Conservation (phyloP, 2,797 vertebrate genomes). For the Coracias cyanogaster region DNA sequence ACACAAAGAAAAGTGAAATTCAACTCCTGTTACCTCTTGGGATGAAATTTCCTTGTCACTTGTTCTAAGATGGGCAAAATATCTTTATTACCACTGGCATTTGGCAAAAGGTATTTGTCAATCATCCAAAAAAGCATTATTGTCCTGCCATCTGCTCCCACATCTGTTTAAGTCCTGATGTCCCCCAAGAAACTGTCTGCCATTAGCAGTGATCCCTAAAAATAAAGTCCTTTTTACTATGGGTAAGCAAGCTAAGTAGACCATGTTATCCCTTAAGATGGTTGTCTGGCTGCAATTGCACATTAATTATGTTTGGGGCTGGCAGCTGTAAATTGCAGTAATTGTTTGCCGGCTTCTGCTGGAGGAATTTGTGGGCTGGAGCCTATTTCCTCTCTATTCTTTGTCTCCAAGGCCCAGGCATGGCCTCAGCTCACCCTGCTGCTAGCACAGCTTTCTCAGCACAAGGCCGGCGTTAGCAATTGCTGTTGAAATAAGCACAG, state of each 20-base stretch:
- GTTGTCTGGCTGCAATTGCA: background rate
- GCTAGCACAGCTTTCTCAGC: background rate
- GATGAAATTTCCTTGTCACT: slow-evolving; percentile 31
- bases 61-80: slow-evolving; percentile 43
- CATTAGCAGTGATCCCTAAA: slow-evolving; percentile 39
- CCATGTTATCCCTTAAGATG: background rate
- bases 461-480: background rate
- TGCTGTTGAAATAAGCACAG: background rate
- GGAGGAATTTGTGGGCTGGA: background rate
- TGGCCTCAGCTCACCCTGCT: background rate
- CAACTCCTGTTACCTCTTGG: slow-evolving; percentile 13
- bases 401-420: background rate
- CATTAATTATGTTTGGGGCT: slow-evolving; percentile 28
- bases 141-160: slow-evolving; percentile 70
- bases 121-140: slow-evolving; percentile 67
- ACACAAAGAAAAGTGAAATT: background rate
- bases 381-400: background rate
- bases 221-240: slow-evolving; percentile 23
- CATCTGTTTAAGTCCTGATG: slow-evolving; percentile 59
- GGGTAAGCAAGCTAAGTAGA: slow-evolving; percentile 21
- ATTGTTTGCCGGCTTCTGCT: background rate
- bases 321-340: background rate
- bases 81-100: slow-evolving; percentile 57
- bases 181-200: slow-evolving; percentile 47
- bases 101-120: slow-evolving; percentile 67